Base-by-base conservation (phyloP, 2,888 invertebrate genomes). In the Taenaris catops region DNA sequence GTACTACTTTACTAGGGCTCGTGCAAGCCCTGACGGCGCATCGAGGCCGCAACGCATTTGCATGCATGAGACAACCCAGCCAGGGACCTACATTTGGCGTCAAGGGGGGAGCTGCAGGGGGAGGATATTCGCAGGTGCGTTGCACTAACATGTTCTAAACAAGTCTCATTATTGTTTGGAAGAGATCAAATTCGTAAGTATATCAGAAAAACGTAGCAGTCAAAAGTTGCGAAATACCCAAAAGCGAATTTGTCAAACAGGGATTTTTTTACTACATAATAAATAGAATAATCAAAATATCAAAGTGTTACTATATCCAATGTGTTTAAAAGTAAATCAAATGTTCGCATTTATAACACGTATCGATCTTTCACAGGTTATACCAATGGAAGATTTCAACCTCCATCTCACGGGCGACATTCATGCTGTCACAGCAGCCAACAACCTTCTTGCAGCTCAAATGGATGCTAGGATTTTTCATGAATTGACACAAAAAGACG, bases 381-480 rank as follows among this genome's bases (percentile, higher is more conserved):
- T 99, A 49, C 99, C 99, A 0, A 99, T 99, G 99, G 99, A 99
- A 76, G 99, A 99, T 58, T 99, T 99, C 76, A 99, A 99, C 84
- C 90, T 99, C 0, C 99, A 99, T 72, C 86, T 99, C 49, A 99
- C 99, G 0, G 97, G 98, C 1, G 99, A 99, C 67, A 98, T 99
- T 57, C 99, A 99, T 75, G 99, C 99, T 0, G 95, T 99, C n/a
- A 94, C 96, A 0, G 98, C 97, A 0, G 98, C 99, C 3, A 97
- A 99, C 79, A 99, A 99, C 79, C 88, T 99, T 5, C 86, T 99
- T n/a, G 97, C 99, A 0, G 99, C 99, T 0, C 98, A 98, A 66
- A 90, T 99, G 64, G 99, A 99, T 65, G 95, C 98, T 0, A 88
- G 99, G 51, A 96, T 97, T 63, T 99, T 98, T 86, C 99, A 99